These are phyloP conservation scores for Pemphredon lugubris DNA, from an alignment of 2,888 invertebrate species.

Conservation along the genomic window DNA sequence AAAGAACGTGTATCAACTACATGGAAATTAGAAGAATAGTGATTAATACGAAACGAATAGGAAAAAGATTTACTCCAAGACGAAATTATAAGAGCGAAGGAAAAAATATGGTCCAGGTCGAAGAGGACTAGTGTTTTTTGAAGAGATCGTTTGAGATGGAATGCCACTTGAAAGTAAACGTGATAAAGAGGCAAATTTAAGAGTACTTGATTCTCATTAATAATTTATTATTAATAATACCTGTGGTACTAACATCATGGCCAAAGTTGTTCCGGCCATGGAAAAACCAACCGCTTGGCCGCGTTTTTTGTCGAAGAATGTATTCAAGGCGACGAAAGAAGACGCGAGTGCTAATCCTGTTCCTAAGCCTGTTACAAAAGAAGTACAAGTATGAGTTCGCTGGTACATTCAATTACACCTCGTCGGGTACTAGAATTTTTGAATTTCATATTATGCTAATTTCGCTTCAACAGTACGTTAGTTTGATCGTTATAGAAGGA, in stretches of 20 bases:
- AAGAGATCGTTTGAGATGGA: too few relatives aligned
- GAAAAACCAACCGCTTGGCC: conserved; percentile 91
- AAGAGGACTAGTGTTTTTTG: too few relatives aligned
- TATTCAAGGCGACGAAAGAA: conserved; percentile 90
- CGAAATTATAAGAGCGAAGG: too few relatives aligned
- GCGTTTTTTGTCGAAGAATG: conserved; percentile 89
- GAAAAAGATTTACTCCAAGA: background rate
- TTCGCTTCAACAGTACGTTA: too few relatives aligned
- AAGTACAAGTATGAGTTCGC: background rate
- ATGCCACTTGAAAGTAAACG: too few relatives aligned
- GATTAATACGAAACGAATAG: background rate
- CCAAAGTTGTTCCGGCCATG: conserved; percentile 90
- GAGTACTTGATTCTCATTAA: too few relatives aligned
- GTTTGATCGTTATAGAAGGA: too few relatives aligned
- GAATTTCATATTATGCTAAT: too few relatives aligned
- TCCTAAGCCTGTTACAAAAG: conserved; percentile 85
- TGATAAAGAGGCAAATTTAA: too few relatives aligned
- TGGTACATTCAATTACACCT: too few relatives aligned
- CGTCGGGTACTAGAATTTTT: too few relatives aligned
- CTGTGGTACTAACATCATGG: conserved; percentile 91
- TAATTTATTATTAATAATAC: too few relatives aligned
- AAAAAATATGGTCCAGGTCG: background rate
- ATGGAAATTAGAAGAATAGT: conserved; percentile 22
- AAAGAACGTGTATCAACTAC: conserved; percentile 65
- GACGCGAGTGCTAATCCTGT: conserved; percentile 89